Evolutionary conservation across 2,888 invertebrate genomes (phyloP), one percentile per base, ranked within the genome.

Genomic region (Synanthedon tipuliformis): DNA sequence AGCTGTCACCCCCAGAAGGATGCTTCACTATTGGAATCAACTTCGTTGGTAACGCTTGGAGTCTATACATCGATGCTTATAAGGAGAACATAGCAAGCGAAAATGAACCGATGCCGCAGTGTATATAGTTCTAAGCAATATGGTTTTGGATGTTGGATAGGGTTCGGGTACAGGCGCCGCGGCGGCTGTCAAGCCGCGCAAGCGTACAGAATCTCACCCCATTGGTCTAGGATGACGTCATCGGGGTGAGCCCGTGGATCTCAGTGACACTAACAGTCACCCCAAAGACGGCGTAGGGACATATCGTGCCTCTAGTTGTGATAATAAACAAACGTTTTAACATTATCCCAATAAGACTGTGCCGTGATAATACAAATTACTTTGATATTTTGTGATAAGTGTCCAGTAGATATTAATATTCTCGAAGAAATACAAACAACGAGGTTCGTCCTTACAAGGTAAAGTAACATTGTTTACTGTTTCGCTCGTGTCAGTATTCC

Each of bases 161-260:
- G 60, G 64, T 34, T 68, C 62, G 65, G 60, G 69, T 71, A 69
- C 63, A 65, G 86, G 84, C 86, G 86, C 80, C 86, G 75, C 73
- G 74, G 71, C 67, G 86, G 81, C 86, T 86, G 72, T 63, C 54
- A 60, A n/a, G 65, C 57, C 78, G 71, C 86, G 86, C 86, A 81
- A 79, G 86, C 85, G 86, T 69, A 59, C 51, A 53, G 62, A 64
- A 72, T 71, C 71, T 71, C 75, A 78, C 81, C 83, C 83, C 67
- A 86, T 87, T 87, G 86, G 86, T 78, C 77, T 81, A 78, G 64
- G 77, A 75, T 87, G 86, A 87, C 86, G 86, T 87, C 86, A 87
- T 83, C 81, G 73, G 85, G 86, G 84, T 86, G 83, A 84, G 81
- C 78, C 77, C 77, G 76, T 71, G 69, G 78, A 67, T 81, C 76